These are phyloP conservation scores for Priocnemis perturbator DNA, from an alignment of 2,888 invertebrate species.

Conservation along the genomic window DNA sequence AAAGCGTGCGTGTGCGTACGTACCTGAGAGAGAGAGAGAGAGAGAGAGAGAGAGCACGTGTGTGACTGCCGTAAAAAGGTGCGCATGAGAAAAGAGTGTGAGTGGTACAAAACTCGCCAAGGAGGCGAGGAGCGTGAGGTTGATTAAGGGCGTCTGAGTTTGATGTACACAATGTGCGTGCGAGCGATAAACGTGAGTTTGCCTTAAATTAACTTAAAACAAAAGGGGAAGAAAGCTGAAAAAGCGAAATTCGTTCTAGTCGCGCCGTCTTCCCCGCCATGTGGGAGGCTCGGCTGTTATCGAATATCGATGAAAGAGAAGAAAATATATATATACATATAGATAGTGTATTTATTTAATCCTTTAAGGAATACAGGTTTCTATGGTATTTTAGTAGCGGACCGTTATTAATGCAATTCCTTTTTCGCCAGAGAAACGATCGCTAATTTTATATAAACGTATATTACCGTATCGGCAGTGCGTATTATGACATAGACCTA, in stretches of 20 bases:
- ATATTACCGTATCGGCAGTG: conserved; percentile 31
- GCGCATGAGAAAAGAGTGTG: too few species aligned
- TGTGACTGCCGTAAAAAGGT: too few species aligned
- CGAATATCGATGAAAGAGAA: conserved; percentile 12
- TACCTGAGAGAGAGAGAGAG: conserved; percentile 19
- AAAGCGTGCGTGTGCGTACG: conserved; percentile 37
- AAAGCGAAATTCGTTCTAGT: conserved; percentile 3
- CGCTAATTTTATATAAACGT: conserved; percentile 61
- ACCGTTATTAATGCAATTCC: conserved; percentile 46
- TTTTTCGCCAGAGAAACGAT: conserved; percentile 54
- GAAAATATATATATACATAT: conserved; percentile 26
- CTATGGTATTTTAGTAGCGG: conserved; percentile 60
- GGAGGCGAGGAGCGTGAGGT: conserved; percentile 10
- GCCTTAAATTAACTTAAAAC: conserved; percentile 54
- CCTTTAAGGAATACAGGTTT: conserved; percentile 51
- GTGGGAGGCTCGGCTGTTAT: conserved; percentile 27
- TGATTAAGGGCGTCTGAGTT: too few species aligned
- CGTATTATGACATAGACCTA: conserved; percentile 5
- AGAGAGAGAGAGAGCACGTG: conserved; percentile 17
- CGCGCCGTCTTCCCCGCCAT: conserved; percentile 16
- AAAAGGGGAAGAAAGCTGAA: conserved; percentile 21
- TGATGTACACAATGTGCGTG: conserved; percentile 11
- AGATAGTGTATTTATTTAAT: conserved; percentile 59
- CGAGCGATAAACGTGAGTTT: conserved; percentile 49
- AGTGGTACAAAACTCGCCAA: background rate